Conservation (phyloP, 2,888 invertebrate species). For the Polydrusus tereticollis region DNA sequence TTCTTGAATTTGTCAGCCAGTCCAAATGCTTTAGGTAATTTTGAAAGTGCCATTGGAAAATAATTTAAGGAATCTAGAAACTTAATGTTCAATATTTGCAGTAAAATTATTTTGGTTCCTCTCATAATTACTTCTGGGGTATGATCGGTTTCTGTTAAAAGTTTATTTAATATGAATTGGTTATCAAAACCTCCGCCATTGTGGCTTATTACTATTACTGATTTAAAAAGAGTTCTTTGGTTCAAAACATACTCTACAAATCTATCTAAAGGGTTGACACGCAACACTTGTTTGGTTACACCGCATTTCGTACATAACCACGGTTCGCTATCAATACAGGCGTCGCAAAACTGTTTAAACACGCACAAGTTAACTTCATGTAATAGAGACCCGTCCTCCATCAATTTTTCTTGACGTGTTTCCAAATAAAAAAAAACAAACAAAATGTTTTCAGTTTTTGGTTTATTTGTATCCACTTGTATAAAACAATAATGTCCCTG, state of each 20-base stretch:
- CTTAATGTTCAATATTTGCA: constrained; percentile 32
- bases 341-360: neutral
- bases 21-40: constrained; percentile 50
- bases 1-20: constrained; percentile 43
- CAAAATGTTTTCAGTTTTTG: constrained; percentile 2
- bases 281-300: neutral
- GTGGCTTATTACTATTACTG: neutral
- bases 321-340: neutral
- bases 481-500: constrained; percentile 26
- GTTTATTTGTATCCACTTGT: constrained; percentile 29
- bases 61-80: too few relatives aligned
- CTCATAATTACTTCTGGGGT: constrained; percentile 39
- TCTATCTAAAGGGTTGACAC: neutral
- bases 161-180: constrained; percentile 19
- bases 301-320: neutral
- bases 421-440: constrained; percentile 40
- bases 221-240: neutral
- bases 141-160: constrained; percentile 27
- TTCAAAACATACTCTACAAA: neutral
- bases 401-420: constrained; percentile 23
- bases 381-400: constrained; percentile 18
- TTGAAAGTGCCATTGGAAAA: constrained; percentile 53
- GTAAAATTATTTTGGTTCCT: constrained; percentile 39
- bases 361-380: constrained; percentile 44
- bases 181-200: neutral